Conservation (phyloP, 1,140 invertebrate species). For the Drosophila rufa region DNA sequence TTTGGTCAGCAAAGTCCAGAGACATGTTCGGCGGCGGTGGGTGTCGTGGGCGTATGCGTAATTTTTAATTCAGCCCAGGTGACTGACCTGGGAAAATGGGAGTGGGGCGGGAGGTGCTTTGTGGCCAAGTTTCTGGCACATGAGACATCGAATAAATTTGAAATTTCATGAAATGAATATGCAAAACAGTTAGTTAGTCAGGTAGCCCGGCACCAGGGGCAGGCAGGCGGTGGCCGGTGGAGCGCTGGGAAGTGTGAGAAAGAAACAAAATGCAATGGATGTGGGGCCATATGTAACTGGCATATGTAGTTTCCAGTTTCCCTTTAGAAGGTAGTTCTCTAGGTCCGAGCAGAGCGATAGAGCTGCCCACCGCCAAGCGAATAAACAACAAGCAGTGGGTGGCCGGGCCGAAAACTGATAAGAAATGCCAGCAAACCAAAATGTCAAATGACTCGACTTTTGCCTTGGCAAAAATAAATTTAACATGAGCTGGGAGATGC, state of each 20-base stretch:
- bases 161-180: slow-evolving; percentile 82
- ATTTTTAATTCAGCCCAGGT: slow-evolving; percentile 61
- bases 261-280: slow-evolving; percentile 29
- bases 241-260: not conserved
- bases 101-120: slow-evolving; percentile 18
- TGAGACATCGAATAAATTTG: slow-evolving; percentile 76
- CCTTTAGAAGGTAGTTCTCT: slow-evolving; percentile 6
- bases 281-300: slow-evolving; percentile 44
- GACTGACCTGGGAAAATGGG: slow-evolving; percentile 36
- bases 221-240: not conserved
- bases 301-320: slow-evolving; percentile 38
- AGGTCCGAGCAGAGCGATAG: slow-evolving; percentile 4
- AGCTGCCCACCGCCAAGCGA: slow-evolving; percentile 13
- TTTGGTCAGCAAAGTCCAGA: slow-evolving; percentile 30
- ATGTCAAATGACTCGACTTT: slow-evolving; percentile 47
- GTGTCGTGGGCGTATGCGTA: slow-evolving; percentile 22
- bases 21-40: slow-evolving; percentile 11
- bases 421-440: slow-evolving; percentile 33
- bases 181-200: slow-evolving; percentile 67
- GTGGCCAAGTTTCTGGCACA: slow-evolving; percentile 45
- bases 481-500: slow-evolving; percentile 29
- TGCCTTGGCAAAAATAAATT: slow-evolving; percentile 32
- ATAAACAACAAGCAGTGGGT: slow-evolving; percentile 27
- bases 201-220: slow-evolving; percentile 11
- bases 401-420: slow-evolving; percentile 22